A percentile compares a stretch with the other conserved stretches of the same genome.
Evolutionary conservation across 2,113 vertebrate species (phyloP).

Genomic region (Leptobrachium ailaonicum): DNA sequence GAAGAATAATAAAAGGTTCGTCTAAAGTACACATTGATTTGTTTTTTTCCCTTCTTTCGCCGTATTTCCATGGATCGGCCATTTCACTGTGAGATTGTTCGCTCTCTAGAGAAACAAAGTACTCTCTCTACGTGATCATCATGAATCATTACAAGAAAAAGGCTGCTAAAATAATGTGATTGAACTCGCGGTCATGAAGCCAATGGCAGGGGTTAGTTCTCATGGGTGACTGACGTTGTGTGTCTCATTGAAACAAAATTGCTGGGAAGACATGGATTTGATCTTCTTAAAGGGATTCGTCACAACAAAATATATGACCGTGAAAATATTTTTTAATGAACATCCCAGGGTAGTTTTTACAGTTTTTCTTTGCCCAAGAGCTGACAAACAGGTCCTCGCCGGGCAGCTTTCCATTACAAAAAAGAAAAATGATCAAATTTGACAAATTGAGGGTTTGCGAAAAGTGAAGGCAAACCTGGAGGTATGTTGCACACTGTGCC

Average conservation of each 20-base stretch:
- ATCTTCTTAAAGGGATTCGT: no score
- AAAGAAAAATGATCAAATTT: no score
- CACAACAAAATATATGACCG: no score
- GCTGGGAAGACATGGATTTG: no score
- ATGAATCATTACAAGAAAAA: background rate
- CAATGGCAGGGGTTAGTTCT: background rate
- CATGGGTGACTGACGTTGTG: background rate
- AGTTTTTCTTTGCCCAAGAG: no score
- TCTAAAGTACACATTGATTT: constrained; percentile 12
- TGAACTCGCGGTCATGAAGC: background rate
- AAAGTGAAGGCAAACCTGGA: no score
- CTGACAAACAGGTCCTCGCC: no score
- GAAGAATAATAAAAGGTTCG: background rate
- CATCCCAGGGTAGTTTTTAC: no score
- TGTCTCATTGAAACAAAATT: background rate
- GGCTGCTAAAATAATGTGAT: constrained; percentile 2
- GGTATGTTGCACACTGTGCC: no score
- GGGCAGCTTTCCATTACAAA: no score
- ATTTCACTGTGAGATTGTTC: constrained; percentile 1
- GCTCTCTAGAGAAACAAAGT: background rate
- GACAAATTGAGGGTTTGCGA: no score
- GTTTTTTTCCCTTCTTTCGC: background rate
- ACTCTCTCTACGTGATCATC: background rate
- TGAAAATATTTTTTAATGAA: no score
- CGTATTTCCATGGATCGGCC: background rate